A percentile compares a stretch with the other conserved stretches of the same genome.
Evolutionary conservation across 2,797 vertebrate species (phyloP).

Genomic region (Chaenodraco wilsoni): DNA sequence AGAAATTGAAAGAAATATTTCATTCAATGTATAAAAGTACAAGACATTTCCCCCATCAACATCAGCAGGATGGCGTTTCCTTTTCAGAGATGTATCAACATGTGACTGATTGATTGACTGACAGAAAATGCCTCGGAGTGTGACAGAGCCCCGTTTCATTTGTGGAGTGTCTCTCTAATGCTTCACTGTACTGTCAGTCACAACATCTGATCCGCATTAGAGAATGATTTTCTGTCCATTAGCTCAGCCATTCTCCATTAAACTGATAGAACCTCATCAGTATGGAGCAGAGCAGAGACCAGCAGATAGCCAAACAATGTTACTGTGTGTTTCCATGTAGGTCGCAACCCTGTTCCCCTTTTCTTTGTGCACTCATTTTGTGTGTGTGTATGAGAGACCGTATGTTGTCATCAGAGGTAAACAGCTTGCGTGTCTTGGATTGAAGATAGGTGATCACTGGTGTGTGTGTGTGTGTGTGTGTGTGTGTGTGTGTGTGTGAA

Average conservation of each 20-base stretch:
- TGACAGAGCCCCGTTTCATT: conserved; percentile 41
- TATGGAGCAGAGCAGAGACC: conserved; percentile 29
- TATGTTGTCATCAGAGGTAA: conserved; percentile 41
- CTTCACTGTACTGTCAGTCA: conserved; percentile 49
- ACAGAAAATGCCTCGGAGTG: conserved; percentile 35
- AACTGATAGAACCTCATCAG: conserved; percentile 50
- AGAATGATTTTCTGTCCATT: conserved; percentile 62
- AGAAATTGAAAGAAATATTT: conserved; percentile 12
- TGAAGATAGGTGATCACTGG: conserved; percentile 28
- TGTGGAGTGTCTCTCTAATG: conserved; percentile 18
- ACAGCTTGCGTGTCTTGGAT: conserved; percentile 30
- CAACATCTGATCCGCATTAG: conserved; percentile 67
- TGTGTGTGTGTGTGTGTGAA: too few relatives aligned
- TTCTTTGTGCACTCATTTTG: conserved; percentile 24
- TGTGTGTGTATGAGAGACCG: conserved; percentile 6
- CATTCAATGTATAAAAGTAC: not conserved
- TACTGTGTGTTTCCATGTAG: conserved; percentile 24
- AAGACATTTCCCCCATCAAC: not conserved
- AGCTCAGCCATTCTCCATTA: conserved; percentile 49
- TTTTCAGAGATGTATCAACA: conserved; percentile 41
- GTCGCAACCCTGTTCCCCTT: conserved; percentile 12
- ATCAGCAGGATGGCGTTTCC: conserved; percentile 12
- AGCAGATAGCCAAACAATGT: conserved; percentile 28
- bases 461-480: conserved; percentile 27
- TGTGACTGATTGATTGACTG: conserved; percentile 47